Evolutionary conservation across 1,140 invertebrate species (phyloP).

Genomic region (Lasioglossum baleicum): DNA sequence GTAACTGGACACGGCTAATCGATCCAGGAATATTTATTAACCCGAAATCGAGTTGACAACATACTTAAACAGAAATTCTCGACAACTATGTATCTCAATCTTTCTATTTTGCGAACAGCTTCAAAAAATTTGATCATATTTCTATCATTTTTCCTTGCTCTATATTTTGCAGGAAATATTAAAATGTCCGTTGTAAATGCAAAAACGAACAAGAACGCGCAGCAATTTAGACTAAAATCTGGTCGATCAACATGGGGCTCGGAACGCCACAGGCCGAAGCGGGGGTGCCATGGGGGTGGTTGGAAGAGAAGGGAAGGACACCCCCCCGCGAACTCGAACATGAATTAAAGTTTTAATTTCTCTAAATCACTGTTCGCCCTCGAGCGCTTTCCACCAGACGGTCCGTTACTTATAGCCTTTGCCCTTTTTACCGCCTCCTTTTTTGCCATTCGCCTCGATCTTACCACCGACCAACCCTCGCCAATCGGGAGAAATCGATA

Average conservation of each 20-base stretch:
- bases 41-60: neutral
- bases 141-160: no score
- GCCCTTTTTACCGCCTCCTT: slow-evolving; percentile 74
- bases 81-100: neutral
- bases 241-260: slow-evolving; percentile 53
- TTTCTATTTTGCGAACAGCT: no score
- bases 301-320: slow-evolving; percentile 46
- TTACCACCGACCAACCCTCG: slow-evolving; percentile 59
- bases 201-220: slow-evolving; percentile 55
- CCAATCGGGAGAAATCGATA: slow-evolving; percentile 70
- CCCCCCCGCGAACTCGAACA: slow-evolving; percentile 72
- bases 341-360: slow-evolving; percentile 81
- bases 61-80: no score
- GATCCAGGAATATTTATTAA: slow-evolving; percentile 35
- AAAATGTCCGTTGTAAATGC: slow-evolving; percentile 51
- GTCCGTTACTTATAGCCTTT: slow-evolving; percentile 79
- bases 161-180: slow-evolving; percentile 43
- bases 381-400: slow-evolving; percentile 77
- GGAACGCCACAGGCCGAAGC: slow-evolving; percentile 46
- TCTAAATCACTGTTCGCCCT: slow-evolving; percentile 79
- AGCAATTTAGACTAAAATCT: slow-evolving; percentile 71
- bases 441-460: slow-evolving; percentile 66
- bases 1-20: slow-evolving; percentile 32
- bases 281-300: slow-evolving; percentile 13
- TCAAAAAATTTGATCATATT: no score